Conservation (phyloP, 2,888 invertebrate genomes). For the Hydrotaea cyrtoneurina region DNA sequence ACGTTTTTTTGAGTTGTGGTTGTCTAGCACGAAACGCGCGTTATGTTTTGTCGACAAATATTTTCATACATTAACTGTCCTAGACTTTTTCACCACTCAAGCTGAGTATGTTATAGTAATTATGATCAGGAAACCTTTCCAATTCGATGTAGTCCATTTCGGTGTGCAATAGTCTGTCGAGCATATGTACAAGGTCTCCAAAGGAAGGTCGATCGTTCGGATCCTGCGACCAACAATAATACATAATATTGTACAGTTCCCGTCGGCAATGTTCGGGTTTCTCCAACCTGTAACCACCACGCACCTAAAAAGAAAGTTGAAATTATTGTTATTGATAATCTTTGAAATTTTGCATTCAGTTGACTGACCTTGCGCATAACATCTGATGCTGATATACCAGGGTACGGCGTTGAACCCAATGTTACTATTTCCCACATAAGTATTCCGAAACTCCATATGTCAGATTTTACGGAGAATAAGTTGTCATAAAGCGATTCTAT, state of each 20-base stretch:
- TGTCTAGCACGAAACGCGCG: too few species aligned
- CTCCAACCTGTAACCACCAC: constrained; percentile 93
- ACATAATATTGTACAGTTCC: constrained; percentile 96
- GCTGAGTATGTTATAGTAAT: constrained; percentile 93
- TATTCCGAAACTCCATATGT: constrained; percentile 97
- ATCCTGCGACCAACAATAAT: constrained; percentile 96
- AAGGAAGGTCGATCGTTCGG: constrained; percentile 92
- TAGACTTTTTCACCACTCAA: constrained; percentile 89
- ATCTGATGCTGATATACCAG: constrained; percentile 94
- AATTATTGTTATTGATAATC: constrained; percentile 1
- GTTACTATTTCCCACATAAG: constrained; percentile 98
- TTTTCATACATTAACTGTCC: not conserved
- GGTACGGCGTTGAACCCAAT: constrained; percentile 96
- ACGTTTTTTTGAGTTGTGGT: too few species aligned
- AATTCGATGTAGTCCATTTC: constrained; percentile 97
- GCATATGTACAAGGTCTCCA: constrained; percentile 88
- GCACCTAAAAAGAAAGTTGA: constrained; percentile 83
- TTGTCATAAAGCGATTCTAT: constrained; percentile 97
- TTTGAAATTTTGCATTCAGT: not conserved
- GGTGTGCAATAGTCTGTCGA: constrained; percentile 91
- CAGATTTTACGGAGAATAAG: constrained; percentile 95
- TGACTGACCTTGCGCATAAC: constrained; percentile 90
- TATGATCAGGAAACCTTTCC: constrained; percentile 95
- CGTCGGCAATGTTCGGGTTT: constrained; percentile 96
- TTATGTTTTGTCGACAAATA: too few species aligned